These are phyloP conservation scores for Drosophila obscura DNA, from an alignment of 1,140 invertebrate genomes.

Conservation along the genomic window DNA sequence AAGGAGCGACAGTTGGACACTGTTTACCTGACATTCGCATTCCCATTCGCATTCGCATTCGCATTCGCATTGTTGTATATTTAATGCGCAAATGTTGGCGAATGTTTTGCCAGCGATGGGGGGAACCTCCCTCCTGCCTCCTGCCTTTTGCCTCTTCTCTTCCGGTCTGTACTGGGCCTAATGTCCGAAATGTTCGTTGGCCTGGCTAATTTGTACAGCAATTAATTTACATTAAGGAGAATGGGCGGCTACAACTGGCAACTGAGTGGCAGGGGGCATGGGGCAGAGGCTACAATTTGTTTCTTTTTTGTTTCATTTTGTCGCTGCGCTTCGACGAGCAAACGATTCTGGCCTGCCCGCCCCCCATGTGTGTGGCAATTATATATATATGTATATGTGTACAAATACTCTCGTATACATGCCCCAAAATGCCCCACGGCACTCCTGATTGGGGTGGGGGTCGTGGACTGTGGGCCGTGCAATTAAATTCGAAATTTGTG, in stretches of 20 bases:
- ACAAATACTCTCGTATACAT: too few species aligned
- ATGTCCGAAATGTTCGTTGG: conserved; percentile 60
- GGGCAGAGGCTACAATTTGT: conserved; percentile 52
- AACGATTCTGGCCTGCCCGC: neutral
- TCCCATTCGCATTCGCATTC: too few species aligned
- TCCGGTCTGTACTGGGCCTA: conserved; percentile 34
- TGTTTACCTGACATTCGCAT: conserved; percentile 50
- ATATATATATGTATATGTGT: too few species aligned
- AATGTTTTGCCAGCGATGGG: conserved; percentile 35
- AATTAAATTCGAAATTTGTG: conserved; percentile 56
- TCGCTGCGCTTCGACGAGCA: conserved; percentile 19
- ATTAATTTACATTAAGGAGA: conserved; percentile 73
- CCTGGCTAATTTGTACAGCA: conserved; percentile 76
- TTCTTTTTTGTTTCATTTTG: conserved; percentile 65
- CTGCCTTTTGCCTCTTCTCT: conserved; percentile 18
- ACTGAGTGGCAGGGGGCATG: neutral
- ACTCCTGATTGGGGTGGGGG: conserved; percentile 12
- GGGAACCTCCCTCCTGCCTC: neutral
- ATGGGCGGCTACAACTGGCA: too few species aligned
- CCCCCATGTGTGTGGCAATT: conserved; percentile 36
- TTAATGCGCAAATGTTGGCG: conserved; percentile 38
- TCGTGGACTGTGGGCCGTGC: conserved; percentile 18
- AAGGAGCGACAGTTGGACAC: conserved; percentile 56
- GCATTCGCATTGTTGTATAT: conserved; percentile 14
- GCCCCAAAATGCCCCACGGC: conserved; percentile 16